These are phyloP conservation scores for Zootermopsis nevadensis DNA, from an alignment of 2,888 invertebrate species.

Conservation along the genomic window DNA sequence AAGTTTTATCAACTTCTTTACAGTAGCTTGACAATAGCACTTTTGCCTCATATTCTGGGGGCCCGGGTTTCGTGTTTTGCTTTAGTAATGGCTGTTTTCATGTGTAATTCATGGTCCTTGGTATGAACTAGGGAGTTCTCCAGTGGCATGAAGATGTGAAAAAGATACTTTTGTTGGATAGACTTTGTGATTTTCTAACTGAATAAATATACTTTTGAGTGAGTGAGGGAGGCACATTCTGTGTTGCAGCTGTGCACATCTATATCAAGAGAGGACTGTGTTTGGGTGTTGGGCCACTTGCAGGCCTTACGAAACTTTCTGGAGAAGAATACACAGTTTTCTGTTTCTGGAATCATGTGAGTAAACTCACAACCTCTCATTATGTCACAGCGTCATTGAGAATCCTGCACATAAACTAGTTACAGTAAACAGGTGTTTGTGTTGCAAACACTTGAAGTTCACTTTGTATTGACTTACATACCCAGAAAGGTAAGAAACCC, in stretches of 20 bases:
- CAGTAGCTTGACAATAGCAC: too few relatives aligned
- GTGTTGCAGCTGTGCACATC: conserved; percentile 72
- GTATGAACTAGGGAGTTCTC: too few relatives aligned
- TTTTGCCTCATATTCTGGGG: background rate
- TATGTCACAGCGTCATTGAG: too few relatives aligned
- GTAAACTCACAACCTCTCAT: background rate
- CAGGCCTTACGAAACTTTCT: conserved; percentile 81
- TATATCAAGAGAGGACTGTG: conserved; percentile 77
- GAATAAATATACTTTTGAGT: too few relatives aligned
- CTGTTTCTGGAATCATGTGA: conserved; percentile 31
- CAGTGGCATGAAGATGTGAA: too few relatives aligned
- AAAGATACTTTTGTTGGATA: too few relatives aligned
- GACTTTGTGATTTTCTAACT: too few relatives aligned
- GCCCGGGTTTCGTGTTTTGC: background rate
- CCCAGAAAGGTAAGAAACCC: too few relatives aligned
- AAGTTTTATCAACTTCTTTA: too few relatives aligned
- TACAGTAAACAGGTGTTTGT: background rate
- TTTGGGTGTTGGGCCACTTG: conserved; percentile 78
- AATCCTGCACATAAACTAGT: too few relatives aligned
- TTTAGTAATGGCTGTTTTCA: background rate
- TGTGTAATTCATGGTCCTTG: too few relatives aligned
- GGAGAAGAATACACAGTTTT: conserved; percentile 71
- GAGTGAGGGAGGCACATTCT: background rate
- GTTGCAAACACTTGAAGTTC: background rate
- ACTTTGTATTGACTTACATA: too few relatives aligned